Conservation (phyloP, 2,113 vertebrate genomes). For the Dinomys branickii region DNA sequence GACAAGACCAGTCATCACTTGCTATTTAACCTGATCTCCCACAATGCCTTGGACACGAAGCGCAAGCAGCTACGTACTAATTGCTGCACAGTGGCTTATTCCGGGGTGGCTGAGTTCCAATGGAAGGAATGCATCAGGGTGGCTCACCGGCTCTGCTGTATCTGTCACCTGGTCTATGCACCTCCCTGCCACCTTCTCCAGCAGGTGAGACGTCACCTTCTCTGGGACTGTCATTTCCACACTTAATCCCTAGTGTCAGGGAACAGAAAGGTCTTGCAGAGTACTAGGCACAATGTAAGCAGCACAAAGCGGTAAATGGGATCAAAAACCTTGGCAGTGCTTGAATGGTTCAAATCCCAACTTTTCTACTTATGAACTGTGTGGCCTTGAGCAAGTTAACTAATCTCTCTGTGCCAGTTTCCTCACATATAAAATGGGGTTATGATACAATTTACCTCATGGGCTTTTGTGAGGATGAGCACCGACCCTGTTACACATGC, state of each 20-base stretch:
- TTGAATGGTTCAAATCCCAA: background rate
- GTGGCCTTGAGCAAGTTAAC: background rate
- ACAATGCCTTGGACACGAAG: background rate
- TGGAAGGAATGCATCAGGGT: background rate
- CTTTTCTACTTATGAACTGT: background rate
- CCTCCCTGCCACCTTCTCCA: background rate
- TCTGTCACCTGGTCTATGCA: background rate
- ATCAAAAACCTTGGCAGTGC: background rate
- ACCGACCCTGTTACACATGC: background rate
- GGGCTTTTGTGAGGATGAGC: background rate
- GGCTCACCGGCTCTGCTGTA: background rate
- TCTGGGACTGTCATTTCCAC: background rate
- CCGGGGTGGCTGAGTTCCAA: background rate
- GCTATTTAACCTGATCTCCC: background rate
- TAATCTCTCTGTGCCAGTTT: background rate
- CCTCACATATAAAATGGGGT: background rate
- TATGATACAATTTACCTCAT: background rate
- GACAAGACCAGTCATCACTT: background rate
- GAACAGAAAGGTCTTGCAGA: background rate
- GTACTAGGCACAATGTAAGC: background rate
- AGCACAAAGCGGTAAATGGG: background rate
- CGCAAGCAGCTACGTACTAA: background rate
- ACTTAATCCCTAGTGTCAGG: background rate
- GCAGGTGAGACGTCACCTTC: background rate
- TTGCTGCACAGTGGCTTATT: background rate